Percentiles rank a stretch among this genome's conserved stretches.
These are phyloP conservation scores for Zaprionus vittiger DNA, from an alignment of 1,140 invertebrate species.

Conservation along the genomic window DNA sequence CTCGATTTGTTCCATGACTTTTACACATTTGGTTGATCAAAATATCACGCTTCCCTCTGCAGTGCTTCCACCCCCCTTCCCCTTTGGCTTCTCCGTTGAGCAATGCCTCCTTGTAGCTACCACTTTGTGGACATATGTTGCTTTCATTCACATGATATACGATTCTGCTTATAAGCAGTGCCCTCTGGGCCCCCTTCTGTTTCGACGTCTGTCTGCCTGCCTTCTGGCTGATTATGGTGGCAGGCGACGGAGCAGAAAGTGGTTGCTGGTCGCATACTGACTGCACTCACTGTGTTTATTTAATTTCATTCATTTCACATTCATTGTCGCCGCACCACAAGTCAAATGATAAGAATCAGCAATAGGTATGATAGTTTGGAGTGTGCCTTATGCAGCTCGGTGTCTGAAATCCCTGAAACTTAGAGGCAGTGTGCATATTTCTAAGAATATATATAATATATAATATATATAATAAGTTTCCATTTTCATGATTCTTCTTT, in stretches of 20 bases:
- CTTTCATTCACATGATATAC: constrained; percentile 61
- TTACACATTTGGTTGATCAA: constrained; percentile 62
- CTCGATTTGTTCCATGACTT: constrained; percentile 75
- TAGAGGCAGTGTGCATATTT: too few relatives aligned
- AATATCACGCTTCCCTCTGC: constrained; percentile 57
- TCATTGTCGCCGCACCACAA: not conserved
- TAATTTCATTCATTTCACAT: constrained; percentile 17
- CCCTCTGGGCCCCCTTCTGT: constrained; percentile 24
- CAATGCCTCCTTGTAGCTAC: constrained; percentile 27
- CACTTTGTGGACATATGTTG: constrained; percentile 78
- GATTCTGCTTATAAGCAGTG: constrained; percentile 25
- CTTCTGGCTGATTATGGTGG: constrained; percentile 66
- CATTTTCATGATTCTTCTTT: too few relatives aligned
- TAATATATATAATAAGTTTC: too few relatives aligned
- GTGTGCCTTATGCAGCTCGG: not conserved
- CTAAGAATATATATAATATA: too few relatives aligned
- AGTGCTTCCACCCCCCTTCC: not conserved
- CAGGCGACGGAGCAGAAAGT: constrained; percentile 63
- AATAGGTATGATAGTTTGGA: not conserved
- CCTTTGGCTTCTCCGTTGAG: constrained; percentile 3
- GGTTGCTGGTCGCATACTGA: constrained; percentile 42
- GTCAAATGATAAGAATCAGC: not conserved
- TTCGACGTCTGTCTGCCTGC: not conserved
- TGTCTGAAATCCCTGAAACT: too few relatives aligned
- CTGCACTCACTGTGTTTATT: constrained; percentile 23